Evolutionary conservation across 2,888 invertebrate species (phyloP).

Genomic region (Scaeva pyrastri): DNA sequence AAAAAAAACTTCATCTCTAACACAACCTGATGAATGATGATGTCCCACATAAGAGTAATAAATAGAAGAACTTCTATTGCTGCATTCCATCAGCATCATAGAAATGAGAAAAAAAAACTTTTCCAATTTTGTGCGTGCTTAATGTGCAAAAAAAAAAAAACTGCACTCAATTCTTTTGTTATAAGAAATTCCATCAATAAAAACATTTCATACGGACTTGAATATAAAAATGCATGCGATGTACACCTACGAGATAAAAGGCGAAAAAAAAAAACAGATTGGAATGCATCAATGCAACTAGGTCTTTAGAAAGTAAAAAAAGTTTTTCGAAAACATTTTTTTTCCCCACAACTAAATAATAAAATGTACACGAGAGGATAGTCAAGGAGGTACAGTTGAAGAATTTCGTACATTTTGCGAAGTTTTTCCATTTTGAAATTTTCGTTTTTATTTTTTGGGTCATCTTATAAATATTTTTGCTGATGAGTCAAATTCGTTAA

Average conservation of each 20-base stretch:
- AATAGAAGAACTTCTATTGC: neutral
- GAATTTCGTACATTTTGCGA: too few species aligned
- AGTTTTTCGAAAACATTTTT: slow-evolving; percentile 2
- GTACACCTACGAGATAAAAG: slow-evolving; percentile 1
- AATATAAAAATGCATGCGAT: slow-evolving; percentile 2
- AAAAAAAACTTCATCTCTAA: neutral
- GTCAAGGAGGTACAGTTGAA: neutral
- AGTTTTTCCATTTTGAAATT: too few species aligned
- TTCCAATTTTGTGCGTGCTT: slow-evolving; percentile 67
- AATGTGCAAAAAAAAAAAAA: slow-evolving; percentile 36
- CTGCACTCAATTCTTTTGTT: slow-evolving; percentile 53
- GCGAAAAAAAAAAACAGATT: slow-evolving; percentile 20
- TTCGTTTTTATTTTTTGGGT: too few species aligned
- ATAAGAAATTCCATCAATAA: slow-evolving; percentile 25
- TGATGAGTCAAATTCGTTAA: too few species aligned
- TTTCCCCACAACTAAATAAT: neutral
- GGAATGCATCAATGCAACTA: slow-evolving; percentile 40
- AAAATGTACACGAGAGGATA: neutral
- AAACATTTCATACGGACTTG: neutral
- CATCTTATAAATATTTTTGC: too few species aligned
- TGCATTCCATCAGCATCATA: slow-evolving; percentile 27
- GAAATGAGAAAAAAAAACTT: slow-evolving; percentile 50
- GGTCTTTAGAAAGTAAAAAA: slow-evolving; percentile 1
- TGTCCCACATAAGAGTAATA: neutral
- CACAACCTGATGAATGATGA: neutral